Base-by-base conservation (phyloP, 2,797 vertebrate genomes). In the Myotis myotis region DNA sequence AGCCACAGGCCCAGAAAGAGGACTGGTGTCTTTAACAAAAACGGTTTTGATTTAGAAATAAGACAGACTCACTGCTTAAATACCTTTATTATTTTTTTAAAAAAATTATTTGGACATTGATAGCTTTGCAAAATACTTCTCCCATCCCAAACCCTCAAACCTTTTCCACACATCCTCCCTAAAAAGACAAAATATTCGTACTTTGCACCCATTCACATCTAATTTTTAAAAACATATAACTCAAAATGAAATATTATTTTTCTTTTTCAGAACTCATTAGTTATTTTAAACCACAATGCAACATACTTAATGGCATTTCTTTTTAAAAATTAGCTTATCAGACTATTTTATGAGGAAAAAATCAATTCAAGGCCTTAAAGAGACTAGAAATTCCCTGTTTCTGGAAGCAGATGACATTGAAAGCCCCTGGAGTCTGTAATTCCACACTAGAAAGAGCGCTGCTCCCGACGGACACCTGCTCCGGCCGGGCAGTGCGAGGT, bases 71-170 rank as follows among this genome's bases (percentile, higher is more conserved):
- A 89, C 95, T 95, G 91, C 88, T 97, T 98, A 96, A 97, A 97
- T 96, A 98, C 97, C 97, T 97, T 97, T 98, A 97, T 97, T 97
- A 85, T 94, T 97, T 97, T 97, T 94, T 93, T 41, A 90, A 15
- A 62, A 49, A 82, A 98, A 98, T 97, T 98, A 98, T 98, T 97
- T 96, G 97, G 98, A 98, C 91, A 75, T 97, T 36, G 96, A 98
- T 97, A 62, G 82, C 98, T 97, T 97, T 78, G 96, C 97, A 98
- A 96, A 98, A 98, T 95, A 75, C 89, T 95, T 96, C 93, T 97
- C 94, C 95, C 93, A 44, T 94, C 92, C 90, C 92, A 92, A 93
- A 92, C 71, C 89, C 90, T 95, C 85, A 30, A 94, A 94, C 95
- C 96, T 93, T 64, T 95, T 96, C 89, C 91, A 28, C 72, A 93